Conservation (phyloP, 2,797 vertebrate species). For the Brotula barbata region DNA sequence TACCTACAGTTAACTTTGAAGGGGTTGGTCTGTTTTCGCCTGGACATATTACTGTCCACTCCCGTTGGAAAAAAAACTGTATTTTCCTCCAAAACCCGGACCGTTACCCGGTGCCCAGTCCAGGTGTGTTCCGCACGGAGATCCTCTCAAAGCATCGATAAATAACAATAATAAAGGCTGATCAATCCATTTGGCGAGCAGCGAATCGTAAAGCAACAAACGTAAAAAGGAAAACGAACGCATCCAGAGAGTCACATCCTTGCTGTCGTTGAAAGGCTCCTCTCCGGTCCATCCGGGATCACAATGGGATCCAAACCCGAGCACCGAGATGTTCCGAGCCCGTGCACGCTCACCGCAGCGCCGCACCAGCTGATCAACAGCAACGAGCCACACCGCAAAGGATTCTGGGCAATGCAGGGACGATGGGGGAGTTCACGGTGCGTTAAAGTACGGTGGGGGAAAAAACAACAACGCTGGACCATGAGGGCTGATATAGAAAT, state of each 20-base stretch:
- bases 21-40: constrained; percentile 98
- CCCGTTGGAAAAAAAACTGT: constrained; percentile 53
- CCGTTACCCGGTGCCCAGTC: constrained; percentile 43
- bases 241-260: constrained; percentile 55
- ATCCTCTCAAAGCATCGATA: constrained; percentile 14
- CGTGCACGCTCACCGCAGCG: constrained; percentile 68
- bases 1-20: constrained; percentile 99
- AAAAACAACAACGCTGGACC: background rate
- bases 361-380: constrained; percentile 67
- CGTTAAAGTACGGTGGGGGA: constrained; percentile 48
- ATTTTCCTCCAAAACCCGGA: constrained; percentile 64
- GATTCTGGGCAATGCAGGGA: constrained; percentile 72
- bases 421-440: constrained; percentile 45
- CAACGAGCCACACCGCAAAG: constrained; percentile 53
- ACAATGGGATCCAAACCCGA: constrained; percentile 42
- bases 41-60: constrained; percentile 91
- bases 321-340: constrained; percentile 57
- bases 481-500: too few relatives aligned
- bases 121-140: constrained; percentile 54
- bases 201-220: background rate
- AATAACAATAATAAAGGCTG: constrained; percentile 19
- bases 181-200: constrained; percentile 16
- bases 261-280: constrained; percentile 16
- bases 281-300: constrained; percentile 28
- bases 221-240: constrained; percentile 21